These are phyloP conservation scores for Oncopodura yosiiana DNA, from an alignment of 1,140 invertebrate genomes.

Conservation along the genomic window DNA sequence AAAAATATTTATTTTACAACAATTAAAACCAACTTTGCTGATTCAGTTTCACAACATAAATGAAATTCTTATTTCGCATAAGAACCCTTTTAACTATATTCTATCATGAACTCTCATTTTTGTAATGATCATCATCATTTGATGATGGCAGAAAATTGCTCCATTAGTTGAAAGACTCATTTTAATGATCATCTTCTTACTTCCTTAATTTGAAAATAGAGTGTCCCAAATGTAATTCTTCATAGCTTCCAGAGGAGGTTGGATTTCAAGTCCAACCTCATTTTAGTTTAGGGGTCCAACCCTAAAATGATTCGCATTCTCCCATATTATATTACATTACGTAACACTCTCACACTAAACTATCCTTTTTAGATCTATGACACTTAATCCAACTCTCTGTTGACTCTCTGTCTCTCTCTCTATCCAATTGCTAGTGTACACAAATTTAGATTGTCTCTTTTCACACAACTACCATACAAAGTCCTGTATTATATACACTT, in stretches of 20 bases:
- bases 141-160: constrained; percentile 27
- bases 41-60: neutral
- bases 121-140: constrained; percentile 19
- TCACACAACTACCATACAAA: no score
- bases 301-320: constrained; percentile 12
- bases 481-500: no score
- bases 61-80: neutral
- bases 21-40: neutral
- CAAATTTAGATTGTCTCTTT: no score
- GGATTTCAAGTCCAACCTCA: constrained; percentile 18
- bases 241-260: constrained; percentile 14
- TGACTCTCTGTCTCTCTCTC: neutral
- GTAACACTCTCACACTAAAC: constrained; percentile 9
- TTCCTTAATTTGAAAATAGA: no score
- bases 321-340: no score
- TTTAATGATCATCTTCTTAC: constrained; percentile 20
- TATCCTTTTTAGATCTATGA: constrained; percentile 14
- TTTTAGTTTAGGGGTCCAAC: neutral
- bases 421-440: neutral
- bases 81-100: neutral
- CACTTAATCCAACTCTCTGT: neutral
- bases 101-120: constrained; percentile 1
- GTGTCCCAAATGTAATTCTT: constrained; percentile 25
- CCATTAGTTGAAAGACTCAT: constrained; percentile 28
- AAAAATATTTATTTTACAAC: no score